Base-by-base conservation (phyloP, 2,113 vertebrate genomes). In the Microtus montanus region DNA sequence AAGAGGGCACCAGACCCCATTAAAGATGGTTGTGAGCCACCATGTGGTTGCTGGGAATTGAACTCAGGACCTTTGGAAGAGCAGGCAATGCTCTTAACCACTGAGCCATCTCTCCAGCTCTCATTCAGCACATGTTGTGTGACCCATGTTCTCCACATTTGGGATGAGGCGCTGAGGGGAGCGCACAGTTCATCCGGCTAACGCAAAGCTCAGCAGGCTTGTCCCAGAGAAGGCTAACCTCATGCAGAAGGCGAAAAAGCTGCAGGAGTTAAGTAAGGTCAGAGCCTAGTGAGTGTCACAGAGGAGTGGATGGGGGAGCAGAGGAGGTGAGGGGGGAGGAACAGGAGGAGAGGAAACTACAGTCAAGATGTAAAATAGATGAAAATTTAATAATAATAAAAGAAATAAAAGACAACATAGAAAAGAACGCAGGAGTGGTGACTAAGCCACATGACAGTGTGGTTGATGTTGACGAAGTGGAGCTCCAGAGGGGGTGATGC, bases 401-500 rank as follows among this genome's bases (percentile, higher is more conserved):
- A 63, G 20, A 63, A 28, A 6, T 64, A 64, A 63, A 63, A 63
- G 20, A 63, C 61, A 63, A 63, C 61, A 63, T 63, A 63, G 22
- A 61, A 61, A 61, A 61, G 61, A 83, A 83, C 14, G 7, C 33
- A 83, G 7, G 11, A 8, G 12, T 4, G n/a, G 70, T 2, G 41
- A 61, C 54, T 19, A 5, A 1, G 5, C 54, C 54, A 19, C 91
- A n/a, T 3, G 24, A 68, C n/a, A 44, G 19, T 4, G 33, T 74
- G 8, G 28, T 66, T 93, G 74, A 80, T n/a, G 74, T 66, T 93
- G 74, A 80, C n/a, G 74, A 95, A 35, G 70, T 9, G 66, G 64
- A 19, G 49, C 44, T 49, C 28, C 24, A 22, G 78, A 17, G 49
- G 22, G 68, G 28, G 33, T 15, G 28, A 70, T 33, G 14, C 8